Conservation (phyloP, 2,113 vertebrate genomes). For the Collichthys lucidus region DNA sequence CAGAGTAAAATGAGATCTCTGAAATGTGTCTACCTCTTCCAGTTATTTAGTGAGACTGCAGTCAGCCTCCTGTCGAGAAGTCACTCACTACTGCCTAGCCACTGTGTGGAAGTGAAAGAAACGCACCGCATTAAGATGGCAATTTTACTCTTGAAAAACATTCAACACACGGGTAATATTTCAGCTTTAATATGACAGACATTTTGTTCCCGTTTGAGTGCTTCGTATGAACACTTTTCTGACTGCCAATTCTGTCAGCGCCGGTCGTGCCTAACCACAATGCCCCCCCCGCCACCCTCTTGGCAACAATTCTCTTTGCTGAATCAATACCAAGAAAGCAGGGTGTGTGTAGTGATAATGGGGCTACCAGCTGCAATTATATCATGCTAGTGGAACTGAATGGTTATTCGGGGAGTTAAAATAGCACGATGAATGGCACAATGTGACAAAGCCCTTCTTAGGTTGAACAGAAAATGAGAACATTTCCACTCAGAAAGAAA, state of each 20-base stretch:
- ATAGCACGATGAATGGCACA: conserved; percentile 64
- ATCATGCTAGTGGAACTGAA: conserved; percentile 30
- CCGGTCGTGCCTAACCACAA: not conserved
- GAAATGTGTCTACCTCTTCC: conserved; percentile 46
- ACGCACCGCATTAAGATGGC: conserved; percentile 13
- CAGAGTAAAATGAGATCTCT: conserved; percentile 63
- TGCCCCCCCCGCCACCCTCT: not conserved
- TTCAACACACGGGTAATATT: not conserved
- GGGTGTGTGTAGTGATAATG: conserved; percentile 39
- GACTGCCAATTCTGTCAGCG: conserved; percentile 6
- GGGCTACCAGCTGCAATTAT: conserved; percentile 36
- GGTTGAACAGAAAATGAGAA: conserved; percentile 64
- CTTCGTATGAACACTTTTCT: not conserved
- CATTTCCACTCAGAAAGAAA: conserved; percentile 50
- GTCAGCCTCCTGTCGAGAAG: conserved; percentile 45
- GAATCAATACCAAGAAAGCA: conserved; percentile 36
- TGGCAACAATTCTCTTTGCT: conserved; percentile 37
- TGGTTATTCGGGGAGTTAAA: conserved; percentile 25
- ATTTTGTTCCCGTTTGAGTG: conserved; percentile 29
- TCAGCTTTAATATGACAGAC: conserved; percentile 39
- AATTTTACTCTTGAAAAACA: conserved; percentile 34
- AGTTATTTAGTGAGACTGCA: conserved; percentile 58
- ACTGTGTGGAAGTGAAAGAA: conserved; percentile 19
- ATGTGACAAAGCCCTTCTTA: conserved; percentile 79
- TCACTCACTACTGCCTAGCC: conserved; percentile 38